Percentiles rank a stretch among this genome's conserved stretches.
These are phyloP conservation scores for Slavum lentiscoides DNA, from an alignment of 2,888 invertebrate genomes.

Conservation along the genomic window DNA sequence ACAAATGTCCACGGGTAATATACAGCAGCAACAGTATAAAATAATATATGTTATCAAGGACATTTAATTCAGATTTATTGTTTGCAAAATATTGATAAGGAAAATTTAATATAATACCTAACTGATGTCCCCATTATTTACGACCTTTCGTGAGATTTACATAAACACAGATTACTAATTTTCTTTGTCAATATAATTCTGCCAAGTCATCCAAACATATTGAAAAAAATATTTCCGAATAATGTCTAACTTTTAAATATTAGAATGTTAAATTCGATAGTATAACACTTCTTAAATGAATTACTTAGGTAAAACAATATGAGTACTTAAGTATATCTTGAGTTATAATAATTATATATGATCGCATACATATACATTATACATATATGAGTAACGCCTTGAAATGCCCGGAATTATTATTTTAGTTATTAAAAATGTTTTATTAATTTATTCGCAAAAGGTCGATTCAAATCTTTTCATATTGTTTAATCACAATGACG, in stretches of 20 bases:
- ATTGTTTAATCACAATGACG: constrained; percentile 19
- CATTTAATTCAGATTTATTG: constrained; percentile 9
- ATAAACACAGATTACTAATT: too few relatives aligned
- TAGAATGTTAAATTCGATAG: too few relatives aligned
- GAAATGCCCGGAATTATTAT: constrained; percentile 17
- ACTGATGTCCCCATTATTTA: too few relatives aligned
- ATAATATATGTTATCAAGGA: neutral
- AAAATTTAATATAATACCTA: neutral
- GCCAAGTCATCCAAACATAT: too few relatives aligned
- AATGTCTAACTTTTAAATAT: too few relatives aligned
- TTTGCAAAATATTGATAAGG: constrained; percentile 35
- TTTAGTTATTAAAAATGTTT: neutral
- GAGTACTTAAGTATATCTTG: too few relatives aligned
- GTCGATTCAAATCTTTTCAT: constrained; percentile 22
- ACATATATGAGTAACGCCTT: constrained; percentile 10
- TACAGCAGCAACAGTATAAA: neutral
- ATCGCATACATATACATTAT: neutral
- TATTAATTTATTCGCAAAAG: constrained; percentile 21
- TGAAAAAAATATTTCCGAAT: too few relatives aligned
- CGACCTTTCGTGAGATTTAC: too few relatives aligned
- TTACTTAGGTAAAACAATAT: too few relatives aligned
- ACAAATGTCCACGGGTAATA: neutral
- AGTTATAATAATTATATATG: neutral
- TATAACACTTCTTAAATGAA: too few relatives aligned
- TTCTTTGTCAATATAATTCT: too few relatives aligned